Evolutionary conservation across 2,888 invertebrate species (phyloP).

Genomic region (Drosophila pseudotakahashii): DNA sequence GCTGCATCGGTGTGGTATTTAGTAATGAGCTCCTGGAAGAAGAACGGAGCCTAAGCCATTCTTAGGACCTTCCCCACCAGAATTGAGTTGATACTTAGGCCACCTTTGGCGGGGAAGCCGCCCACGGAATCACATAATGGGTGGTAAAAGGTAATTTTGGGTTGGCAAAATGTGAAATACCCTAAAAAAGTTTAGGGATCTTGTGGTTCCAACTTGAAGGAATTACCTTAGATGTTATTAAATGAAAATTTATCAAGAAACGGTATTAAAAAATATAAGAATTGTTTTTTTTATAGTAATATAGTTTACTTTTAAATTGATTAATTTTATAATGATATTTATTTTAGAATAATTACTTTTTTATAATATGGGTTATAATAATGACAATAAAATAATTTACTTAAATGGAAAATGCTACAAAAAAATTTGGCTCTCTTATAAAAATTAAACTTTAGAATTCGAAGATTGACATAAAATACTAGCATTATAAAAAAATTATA

Average conservation of each 20-base stretch:
- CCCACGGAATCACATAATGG: slow-evolving; percentile 28
- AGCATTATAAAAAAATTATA: too few species aligned
- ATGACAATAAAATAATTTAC: too few species aligned
- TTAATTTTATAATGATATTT: too few species aligned
- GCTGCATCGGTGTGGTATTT: slow-evolving; percentile 55
- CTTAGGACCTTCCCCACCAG: slow-evolving; percentile 3
- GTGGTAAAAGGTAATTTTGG: not conserved
- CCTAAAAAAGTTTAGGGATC: not conserved
- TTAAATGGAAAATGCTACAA: too few species aligned
- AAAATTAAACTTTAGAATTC: too few species aligned
- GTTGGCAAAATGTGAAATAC: not conserved
- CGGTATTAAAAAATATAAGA: too few species aligned
- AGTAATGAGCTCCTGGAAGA: slow-evolving; percentile 54
- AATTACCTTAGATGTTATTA: not conserved
- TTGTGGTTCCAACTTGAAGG: not conserved
- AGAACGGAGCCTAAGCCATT: slow-evolving; percentile 23
- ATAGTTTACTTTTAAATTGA: too few species aligned
- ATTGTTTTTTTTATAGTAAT: too few species aligned
- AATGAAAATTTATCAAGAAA: not conserved
- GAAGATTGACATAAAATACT: too few species aligned
- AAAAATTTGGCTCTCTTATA: too few species aligned
- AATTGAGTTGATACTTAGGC: slow-evolving; percentile 23
- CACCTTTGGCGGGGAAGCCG: slow-evolving; percentile 24
- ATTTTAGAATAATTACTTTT: too few species aligned
- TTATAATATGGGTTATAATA: too few species aligned